Evolutionary conservation across 2,797 vertebrate genomes (phyloP).

Genomic region (Peromyscus melanophrys): DNA sequence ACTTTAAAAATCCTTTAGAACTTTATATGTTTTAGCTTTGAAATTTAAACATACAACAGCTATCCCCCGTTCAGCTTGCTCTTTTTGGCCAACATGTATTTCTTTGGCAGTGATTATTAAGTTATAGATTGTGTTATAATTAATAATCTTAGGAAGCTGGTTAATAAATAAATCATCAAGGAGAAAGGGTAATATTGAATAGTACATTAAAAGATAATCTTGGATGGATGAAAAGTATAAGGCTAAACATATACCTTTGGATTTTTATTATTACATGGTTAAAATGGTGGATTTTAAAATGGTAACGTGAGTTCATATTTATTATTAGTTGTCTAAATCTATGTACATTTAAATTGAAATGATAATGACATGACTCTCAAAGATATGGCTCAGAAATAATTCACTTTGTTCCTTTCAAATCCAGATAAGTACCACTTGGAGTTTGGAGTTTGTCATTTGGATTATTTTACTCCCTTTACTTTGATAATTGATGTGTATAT

Average conservation of each 20-base stretch:
- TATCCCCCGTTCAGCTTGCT: slow-evolving; percentile 50
- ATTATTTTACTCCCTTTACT: neutral
- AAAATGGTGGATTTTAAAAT: slow-evolving; percentile 42
- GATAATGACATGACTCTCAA: neutral
- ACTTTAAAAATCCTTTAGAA: neutral
- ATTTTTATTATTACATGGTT: slow-evolving; percentile 3
- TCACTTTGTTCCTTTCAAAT: neutral
- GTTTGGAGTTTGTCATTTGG: neutral
- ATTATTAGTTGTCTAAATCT: slow-evolving; percentile 45
- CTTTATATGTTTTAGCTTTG: neutral
- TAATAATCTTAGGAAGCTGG: slow-evolving; percentile 67
- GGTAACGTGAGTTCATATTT: slow-evolving; percentile 28
- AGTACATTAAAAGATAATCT: slow-evolving; percentile 18
- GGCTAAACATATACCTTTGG: slow-evolving; percentile 4
- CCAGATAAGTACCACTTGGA: slow-evolving; percentile 16
- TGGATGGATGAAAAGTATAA: slow-evolving; percentile 44
- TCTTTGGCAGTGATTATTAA: slow-evolving; percentile 57
- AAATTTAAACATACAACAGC: neutral
- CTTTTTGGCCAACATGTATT: slow-evolving; percentile 49
- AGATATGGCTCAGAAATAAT: neutral
- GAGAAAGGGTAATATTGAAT: slow-evolving; percentile 46
- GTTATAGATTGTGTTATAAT: slow-evolving; percentile 56
- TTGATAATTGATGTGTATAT: neutral
- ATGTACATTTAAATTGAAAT: slow-evolving; percentile 32
- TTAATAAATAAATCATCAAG: slow-evolving; percentile 51